Evolutionary conservation across 92 coral and sea anemone species (phyloP), one percentile per base, ranked within the genome.

Genomic region (Pocillopora meandrina): DNA sequence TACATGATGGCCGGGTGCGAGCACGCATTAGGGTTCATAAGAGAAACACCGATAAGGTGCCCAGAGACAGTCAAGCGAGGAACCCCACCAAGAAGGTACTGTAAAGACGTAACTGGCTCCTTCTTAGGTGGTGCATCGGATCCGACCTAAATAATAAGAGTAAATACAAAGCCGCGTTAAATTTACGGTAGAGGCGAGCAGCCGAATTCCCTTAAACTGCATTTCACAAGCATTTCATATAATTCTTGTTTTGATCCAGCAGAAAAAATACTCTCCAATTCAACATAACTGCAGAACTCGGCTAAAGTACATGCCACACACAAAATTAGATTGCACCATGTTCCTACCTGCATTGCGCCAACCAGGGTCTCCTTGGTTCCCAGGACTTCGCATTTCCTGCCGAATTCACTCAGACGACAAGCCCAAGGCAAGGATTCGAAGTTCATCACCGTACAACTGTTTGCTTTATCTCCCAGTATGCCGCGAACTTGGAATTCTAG

Each of bases 391-490:
- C 90, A 85, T 26, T 81, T 69, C 57, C 66, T 75, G 10, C 94
- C 94, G 76, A 91, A 91, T 84, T 91, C 91, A 56, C 64, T 81
- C 36, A 88, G 78, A 2, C 94, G 90, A 33, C 87, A 80, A 64
- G 89, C 94, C 94, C 94, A 91, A 4, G 94, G 94, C 10, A 91
- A 71, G 8, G 94, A 88, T 85, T 91, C 93, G 63, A 87, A 87
- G 64, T 88, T 87, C 55, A 79, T 72, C 16, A 91, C 61, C 12
- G 92, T 91, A 58, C 86, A 75, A 52, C 52, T 21, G 36, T 70
- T 80, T 59, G 89, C 85, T 36, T 89, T 74, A 35, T 91, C 90
- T 42, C 91, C 89, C 23, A 88, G 88, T 26, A 91, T 78, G 14
- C 76, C 85, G 31, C 87, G 79, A 23, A 84, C 92, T 71, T 92